These are phyloP conservation scores for Pongo abelii DNA, from an alignment of 2,113 vertebrate genomes.

Conservation along the genomic window DNA sequence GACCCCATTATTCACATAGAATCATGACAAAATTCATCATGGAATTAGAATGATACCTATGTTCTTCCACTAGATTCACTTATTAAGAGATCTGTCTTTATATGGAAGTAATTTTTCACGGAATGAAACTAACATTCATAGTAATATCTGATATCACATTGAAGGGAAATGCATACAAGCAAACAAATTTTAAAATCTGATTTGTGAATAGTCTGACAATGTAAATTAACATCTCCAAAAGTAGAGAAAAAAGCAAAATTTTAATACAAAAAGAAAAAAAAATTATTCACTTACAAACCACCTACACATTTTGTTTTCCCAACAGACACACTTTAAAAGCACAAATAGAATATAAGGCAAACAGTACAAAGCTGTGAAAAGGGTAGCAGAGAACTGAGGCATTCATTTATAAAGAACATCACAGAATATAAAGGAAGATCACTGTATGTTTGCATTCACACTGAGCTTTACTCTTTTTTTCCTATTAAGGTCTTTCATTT, in stretches of 20 bases:
- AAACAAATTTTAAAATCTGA: neutral
- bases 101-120: neutral
- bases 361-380: neutral
- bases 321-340: neutral
- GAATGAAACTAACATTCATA: neutral
- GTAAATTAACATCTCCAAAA: neutral
- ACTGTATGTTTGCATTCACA: neutral
- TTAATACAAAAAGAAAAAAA: slow-evolving; percentile 33
- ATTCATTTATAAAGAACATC: neutral
- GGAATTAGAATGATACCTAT: neutral
- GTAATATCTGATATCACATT: neutral
- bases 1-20: neutral
- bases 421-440: neutral
- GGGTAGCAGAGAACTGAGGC: neutral
- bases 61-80: neutral
- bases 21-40: neutral
- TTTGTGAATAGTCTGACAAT: neutral
- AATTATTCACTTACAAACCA: neutral
- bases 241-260: neutral
- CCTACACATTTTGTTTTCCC: neutral
- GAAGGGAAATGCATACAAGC: neutral
- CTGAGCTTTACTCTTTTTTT: neutral
- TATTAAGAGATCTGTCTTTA: neutral
- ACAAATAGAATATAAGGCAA: neutral
- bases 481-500: neutral